These are phyloP conservation scores for Aleiodes testaceus DNA, from an alignment of 2,888 invertebrate genomes.

Conservation along the genomic window DNA sequence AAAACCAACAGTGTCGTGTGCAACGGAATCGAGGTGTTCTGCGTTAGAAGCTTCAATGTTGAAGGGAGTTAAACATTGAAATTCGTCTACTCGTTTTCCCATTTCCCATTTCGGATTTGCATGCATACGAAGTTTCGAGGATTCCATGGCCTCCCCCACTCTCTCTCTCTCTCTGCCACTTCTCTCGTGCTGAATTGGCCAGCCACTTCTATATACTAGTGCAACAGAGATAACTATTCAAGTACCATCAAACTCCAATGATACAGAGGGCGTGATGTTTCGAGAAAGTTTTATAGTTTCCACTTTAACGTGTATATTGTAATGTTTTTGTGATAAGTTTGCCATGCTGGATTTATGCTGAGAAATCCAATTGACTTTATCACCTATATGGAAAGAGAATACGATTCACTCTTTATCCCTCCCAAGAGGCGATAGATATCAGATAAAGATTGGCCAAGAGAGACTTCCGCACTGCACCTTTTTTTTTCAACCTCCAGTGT, in stretches of 20 bases:
- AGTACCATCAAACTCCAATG: conserved; percentile 25
- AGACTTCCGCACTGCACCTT: neutral
- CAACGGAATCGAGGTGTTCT: neutral
- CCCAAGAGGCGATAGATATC: neutral
- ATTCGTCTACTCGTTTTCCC: conserved; percentile 31
- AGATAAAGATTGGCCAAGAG: conserved; percentile 13
- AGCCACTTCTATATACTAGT: conserved; percentile 8
- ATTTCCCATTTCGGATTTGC: conserved; percentile 29
- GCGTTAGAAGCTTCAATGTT: conserved; percentile 17
- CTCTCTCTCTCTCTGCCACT: neutral
- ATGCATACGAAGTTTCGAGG: conserved; percentile 33
- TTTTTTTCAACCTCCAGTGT: neutral
- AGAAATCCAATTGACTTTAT: conserved; percentile 9
- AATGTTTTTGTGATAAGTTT: neutral
- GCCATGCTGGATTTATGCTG: conserved; percentile 4
- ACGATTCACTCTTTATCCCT: neutral
- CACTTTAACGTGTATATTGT: neutral
- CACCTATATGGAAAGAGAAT: neutral
- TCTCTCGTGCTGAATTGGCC: conserved; percentile 8
- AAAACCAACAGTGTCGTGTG: neutral
- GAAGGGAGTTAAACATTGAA: conserved; percentile 18
- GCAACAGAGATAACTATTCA: conserved; percentile 27
- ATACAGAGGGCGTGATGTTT: conserved; percentile 28
- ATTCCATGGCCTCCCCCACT: neutral
- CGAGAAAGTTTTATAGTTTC: conserved; percentile 15